Evolutionary conservation across 2,113 vertebrate genomes (phyloP).

Genomic region (Corvus cornix): DNA sequence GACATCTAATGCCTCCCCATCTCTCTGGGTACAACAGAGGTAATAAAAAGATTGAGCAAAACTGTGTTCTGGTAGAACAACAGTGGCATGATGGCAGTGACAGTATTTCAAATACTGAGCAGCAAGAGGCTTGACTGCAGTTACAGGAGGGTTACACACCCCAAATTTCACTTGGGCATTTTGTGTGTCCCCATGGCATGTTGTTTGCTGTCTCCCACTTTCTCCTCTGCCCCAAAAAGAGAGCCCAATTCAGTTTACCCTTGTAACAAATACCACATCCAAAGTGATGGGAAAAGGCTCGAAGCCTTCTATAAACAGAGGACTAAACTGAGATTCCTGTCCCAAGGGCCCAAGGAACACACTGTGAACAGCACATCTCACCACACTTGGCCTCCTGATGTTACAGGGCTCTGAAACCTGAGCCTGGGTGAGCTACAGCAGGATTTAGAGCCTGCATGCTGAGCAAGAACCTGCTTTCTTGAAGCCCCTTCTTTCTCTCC

Average conservation of each 20-base stretch:
- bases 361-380: neutral
- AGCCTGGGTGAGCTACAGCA: neutral
- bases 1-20: neutral
- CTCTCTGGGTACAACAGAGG: neutral
- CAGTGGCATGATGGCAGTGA: neutral
- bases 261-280: neutral
- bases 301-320: neutral
- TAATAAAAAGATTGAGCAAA: neutral
- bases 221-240: neutral
- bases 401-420: neutral
- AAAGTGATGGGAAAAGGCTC: neutral
- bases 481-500: neutral
- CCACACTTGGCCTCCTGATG: neutral
- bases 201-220: neutral
- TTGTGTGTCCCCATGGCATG: fast-evolving
- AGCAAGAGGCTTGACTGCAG: neutral
- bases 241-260: neutral
- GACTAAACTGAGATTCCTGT: neutral
- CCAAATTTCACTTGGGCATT: neutral
- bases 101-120: neutral
- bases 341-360: fast-evolving
- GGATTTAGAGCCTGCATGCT: neutral
- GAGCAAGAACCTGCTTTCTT: neutral
- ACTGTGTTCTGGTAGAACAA: neutral
- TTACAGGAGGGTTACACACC: neutral